phyloP scores from a whole-genome alignment of 2,113 vertebrate genomes.

The Trematomus loennbergii region DNA sequence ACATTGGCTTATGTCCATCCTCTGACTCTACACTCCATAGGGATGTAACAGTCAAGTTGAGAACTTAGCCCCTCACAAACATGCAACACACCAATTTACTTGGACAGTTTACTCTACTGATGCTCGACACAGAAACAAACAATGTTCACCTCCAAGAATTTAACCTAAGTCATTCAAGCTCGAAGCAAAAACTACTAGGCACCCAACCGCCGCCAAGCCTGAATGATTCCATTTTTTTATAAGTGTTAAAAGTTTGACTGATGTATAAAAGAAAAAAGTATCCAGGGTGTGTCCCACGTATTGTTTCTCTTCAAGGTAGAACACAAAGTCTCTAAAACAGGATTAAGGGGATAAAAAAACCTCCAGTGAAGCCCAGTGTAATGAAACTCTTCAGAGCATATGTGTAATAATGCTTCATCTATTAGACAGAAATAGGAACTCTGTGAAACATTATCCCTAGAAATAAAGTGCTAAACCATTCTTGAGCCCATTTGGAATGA shows the following conservation, averaged over 20 bases:
- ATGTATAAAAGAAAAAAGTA: neutral
- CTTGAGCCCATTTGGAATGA: constrained; percentile 35
- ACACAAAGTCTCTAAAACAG: neutral
- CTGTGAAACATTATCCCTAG: constrained; percentile 37
- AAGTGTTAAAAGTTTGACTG: constrained; percentile 14
- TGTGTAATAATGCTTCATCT: constrained; percentile 18
- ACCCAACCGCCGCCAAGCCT: constrained; percentile 11
- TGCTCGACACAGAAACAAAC: neutral
- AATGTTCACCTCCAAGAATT: neutral
- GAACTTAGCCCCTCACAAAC: no score
- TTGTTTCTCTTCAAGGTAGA: constrained; percentile 1
- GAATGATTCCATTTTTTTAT: constrained; percentile 39
- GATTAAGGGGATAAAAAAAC: neutral
- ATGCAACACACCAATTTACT: neutral
- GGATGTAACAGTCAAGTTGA: no score
- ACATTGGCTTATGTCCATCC: no score
- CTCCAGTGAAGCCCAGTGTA: constrained; percentile 10
- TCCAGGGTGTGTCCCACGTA: neutral
- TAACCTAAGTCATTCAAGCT: neutral
- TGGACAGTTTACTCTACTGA: neutral
- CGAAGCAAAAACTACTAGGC: constrained; percentile 21
- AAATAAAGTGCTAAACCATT: constrained; percentile 29
- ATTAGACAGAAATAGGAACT: constrained; percentile 33
- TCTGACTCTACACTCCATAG: no score
- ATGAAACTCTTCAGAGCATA: constrained; percentile 22